Percentiles rank a stretch among this genome's conserved stretches.
phyloP scores from a whole-genome alignment of 2,797 vertebrate genomes.

The Cichlasoma orientale region DNA sequence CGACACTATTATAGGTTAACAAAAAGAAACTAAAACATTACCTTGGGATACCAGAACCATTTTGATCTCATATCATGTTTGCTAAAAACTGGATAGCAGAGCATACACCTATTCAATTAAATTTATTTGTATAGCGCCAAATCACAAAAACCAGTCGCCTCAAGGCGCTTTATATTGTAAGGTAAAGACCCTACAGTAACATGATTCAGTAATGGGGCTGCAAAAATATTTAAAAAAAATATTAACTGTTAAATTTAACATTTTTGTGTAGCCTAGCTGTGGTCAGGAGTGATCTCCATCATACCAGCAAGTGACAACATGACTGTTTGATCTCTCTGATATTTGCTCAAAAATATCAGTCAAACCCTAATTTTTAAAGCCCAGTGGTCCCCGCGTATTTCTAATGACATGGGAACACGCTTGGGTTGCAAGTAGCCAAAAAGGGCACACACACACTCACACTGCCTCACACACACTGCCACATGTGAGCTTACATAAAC shows the following conservation, averaged over 20 bases:
- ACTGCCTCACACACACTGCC: background rate
- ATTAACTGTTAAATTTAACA: background rate
- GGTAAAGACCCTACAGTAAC: no score
- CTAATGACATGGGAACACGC: slow-evolving; percentile 15
- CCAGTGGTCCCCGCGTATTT: slow-evolving; percentile 12
- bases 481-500: slow-evolving; percentile 7
- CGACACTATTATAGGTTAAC: background rate
- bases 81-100: background rate
- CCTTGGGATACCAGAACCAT: background rate
- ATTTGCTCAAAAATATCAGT: slow-evolving; percentile 21
- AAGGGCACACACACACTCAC: background rate
- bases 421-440: slow-evolving; percentile 26
- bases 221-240: background rate
- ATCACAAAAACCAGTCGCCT: no score
- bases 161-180: no score
- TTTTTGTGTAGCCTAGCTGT: background rate
- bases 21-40: background rate
- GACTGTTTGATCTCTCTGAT: accelerated
- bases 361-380: slow-evolving; percentile 42
- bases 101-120: background rate
- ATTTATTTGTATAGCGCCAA: no score
- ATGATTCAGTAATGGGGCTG: background rate
- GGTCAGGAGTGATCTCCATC: slow-evolving; percentile 46
- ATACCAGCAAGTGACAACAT: slow-evolving; percentile 20
- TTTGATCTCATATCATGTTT: background rate